Evolutionary conservation across 2,113 vertebrate species (phyloP), one percentile per base, ranked within the genome.

Genomic region (Eira barbara): DNA sequence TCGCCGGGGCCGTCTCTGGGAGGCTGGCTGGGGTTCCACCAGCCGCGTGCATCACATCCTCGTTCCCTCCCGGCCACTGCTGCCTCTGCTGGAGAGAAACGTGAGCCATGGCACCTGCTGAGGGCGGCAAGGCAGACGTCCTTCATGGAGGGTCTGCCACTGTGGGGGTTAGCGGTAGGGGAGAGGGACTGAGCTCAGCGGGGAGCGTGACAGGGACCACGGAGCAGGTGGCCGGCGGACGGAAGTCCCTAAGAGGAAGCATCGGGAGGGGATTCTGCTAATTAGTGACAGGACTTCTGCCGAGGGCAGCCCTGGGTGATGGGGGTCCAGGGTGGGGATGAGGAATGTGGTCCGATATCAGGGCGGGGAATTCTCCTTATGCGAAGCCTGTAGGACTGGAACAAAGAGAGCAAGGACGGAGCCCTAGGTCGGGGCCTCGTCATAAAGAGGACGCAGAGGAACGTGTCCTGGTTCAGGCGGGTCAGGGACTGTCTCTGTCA

Each of bases 101-200:
- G 17, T 9, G 7, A n/a, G 20, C 12, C 14, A 3, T 18, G 49
- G 31, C 39, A 6, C 21, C 34, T 57, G 47, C 23, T 82, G 39
- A 82, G 31, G 63, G 31, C 23, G 27, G 61, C 31, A 12, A 42
- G n/a, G n/a, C 20, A 13, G 47, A 42, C 11, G 39, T 55, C 12
- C 21, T 20, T 81, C 49, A 4, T 0, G 29, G 79, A n/a, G 29
- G 20, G 36, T 18, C 27, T 0, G 0, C 36, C 42, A 10, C 36
- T 9, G 4, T 55, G 27, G 23, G n/a, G 23, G n/a, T 36, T 14
- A 20, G 65, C 25, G 0, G 7, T 5, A 13, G 69, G 7, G 27
- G 36, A 34, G 86, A 20, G 29, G 39, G 17, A 34, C 2, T 34
- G 69, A 42, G 29, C 52, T 59, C 69, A 45, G 31, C 12, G 6